Conservation (phyloP, 1,140 invertebrate genomes). For the Nomia melanderi region DNA sequence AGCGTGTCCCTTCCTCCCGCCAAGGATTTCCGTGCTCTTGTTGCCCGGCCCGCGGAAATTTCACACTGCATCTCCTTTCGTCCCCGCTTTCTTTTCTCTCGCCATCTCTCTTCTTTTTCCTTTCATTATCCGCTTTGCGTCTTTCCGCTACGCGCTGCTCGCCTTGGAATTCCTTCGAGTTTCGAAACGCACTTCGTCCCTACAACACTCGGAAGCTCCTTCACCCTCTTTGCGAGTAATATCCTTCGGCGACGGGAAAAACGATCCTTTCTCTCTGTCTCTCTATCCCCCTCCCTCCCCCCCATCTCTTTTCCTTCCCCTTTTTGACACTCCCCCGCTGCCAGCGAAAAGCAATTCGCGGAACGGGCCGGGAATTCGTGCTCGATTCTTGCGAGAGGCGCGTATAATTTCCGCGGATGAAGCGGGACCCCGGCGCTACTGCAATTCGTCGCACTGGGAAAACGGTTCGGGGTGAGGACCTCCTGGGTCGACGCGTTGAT, state of each 20-base stretch:
- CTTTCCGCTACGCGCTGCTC: background rate
- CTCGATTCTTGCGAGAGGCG: constrained; percentile 19
- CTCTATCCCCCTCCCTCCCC: too few relatives aligned
- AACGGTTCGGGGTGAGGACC: background rate
- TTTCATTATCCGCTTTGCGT: constrained; percentile 30
- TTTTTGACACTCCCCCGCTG: too few relatives aligned
- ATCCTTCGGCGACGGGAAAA: constrained; percentile 32
- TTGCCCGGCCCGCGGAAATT: constrained; percentile 48
- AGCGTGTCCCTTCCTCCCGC: background rate
- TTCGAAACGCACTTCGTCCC: background rate
- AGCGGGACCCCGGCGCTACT: background rate
- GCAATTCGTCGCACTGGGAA: background rate
- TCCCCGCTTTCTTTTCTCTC: constrained; percentile 2
- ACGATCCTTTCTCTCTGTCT: background rate
- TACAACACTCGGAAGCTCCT: constrained; percentile 1
- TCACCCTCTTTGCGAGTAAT: constrained; percentile 1
- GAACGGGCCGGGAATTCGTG: constrained; percentile 20
- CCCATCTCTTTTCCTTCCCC: too few relatives aligned
- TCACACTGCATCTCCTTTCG: too few relatives aligned
- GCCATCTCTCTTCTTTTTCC: background rate
- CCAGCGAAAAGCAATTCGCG: constrained; percentile 13
- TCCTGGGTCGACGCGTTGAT: too few relatives aligned
- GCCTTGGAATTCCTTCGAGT: constrained; percentile 2
- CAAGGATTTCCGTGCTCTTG: background rate
- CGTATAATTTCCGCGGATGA: constrained; percentile 4